phyloP scores from a whole-genome alignment of 1,140 invertebrate species.

The Diuraphis noxia region DNA sequence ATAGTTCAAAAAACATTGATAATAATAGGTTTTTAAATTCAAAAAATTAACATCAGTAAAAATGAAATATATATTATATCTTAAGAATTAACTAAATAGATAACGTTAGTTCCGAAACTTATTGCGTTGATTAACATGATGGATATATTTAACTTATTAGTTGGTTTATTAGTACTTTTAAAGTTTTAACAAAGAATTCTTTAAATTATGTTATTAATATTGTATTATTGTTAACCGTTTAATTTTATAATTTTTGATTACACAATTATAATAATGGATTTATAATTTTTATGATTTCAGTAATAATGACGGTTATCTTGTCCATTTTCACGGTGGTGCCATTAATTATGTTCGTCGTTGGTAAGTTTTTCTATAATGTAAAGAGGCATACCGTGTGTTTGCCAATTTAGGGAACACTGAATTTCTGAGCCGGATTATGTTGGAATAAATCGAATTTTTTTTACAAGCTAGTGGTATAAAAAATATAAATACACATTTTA shows the following conservation, averaged over 20 bases:
- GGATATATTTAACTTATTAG: not conserved
- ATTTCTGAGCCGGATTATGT: too few species aligned
- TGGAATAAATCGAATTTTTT: too few species aligned
- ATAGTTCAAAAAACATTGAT: not conserved
- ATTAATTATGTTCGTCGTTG: conserved; percentile 47
- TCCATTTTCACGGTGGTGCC: conserved; percentile 21
- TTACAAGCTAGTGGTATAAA: too few species aligned
- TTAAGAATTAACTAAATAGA: not conserved
- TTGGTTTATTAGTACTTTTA: too few species aligned
- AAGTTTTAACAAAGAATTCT: not conserved
- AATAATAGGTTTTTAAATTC: not conserved
- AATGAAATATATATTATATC: not conserved
- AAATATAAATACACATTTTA: too few species aligned
- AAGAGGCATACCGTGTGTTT: too few species aligned
- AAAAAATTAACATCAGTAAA: not conserved
- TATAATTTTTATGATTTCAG: conserved; percentile 49
- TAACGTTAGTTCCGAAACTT: not conserved
- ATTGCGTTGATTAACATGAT: not conserved
- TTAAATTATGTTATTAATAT: not conserved
- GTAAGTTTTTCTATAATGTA: conserved; percentile 27
- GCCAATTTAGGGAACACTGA: too few species aligned
- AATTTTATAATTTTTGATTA: not conserved
- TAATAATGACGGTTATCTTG: conserved; percentile 48
- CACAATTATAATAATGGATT: not conserved
- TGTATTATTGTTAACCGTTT: not conserved